Conservation (phyloP, 2,888 invertebrate species). For the Lamellibrachia columna region DNA sequence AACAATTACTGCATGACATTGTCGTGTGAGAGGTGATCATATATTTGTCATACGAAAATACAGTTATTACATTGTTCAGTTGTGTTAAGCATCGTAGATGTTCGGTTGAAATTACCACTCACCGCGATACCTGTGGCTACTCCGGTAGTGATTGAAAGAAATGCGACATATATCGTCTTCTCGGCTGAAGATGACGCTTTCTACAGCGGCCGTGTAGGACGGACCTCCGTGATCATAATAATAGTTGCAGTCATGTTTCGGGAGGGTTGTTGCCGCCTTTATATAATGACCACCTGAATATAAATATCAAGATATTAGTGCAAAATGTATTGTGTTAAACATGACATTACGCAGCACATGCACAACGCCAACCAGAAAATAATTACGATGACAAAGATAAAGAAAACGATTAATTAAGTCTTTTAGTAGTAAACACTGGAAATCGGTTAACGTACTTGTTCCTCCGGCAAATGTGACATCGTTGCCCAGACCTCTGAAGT, state of each 20-base stretch:
- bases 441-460: neutral
- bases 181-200: neutral
- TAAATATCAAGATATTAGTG: neutral
- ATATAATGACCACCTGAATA: neutral
- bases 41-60: too few species aligned
- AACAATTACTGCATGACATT: too few species aligned
- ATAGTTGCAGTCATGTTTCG: neutral
- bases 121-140: neutral
- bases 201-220: neutral
- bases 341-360: too few species aligned
- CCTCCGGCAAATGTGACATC: neutral
- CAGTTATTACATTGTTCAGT: too few species aligned
- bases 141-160: neutral
- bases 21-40: too few species aligned
- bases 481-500: neutral
- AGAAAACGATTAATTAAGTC: too few species aligned
- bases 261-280: neutral
- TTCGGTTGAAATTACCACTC: neutral
- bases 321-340: neutral
- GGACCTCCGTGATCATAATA: neutral
- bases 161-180: slow-evolving; percentile 3
- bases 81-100: too few species aligned
- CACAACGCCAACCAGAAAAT: neutral
- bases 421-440: too few species aligned
- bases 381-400: neutral